A percentile compares a stretch with the other conserved stretches of the same genome.
phyloP scores from a whole-genome alignment of 2,797 vertebrate species.

The Threskiornis aethiopicus region DNA sequence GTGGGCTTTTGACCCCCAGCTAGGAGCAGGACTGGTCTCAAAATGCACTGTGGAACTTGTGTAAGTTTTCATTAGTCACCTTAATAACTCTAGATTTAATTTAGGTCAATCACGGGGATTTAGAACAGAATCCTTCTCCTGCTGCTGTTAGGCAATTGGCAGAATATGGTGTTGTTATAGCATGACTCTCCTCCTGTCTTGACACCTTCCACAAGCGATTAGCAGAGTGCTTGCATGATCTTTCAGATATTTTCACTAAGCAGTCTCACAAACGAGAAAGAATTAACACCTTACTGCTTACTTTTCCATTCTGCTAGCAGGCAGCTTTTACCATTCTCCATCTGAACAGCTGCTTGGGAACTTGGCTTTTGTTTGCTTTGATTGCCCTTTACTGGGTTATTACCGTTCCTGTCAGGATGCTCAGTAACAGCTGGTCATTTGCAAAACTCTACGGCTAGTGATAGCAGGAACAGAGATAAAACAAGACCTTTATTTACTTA shows the following conservation, averaged over 20 bases:
- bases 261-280: background rate
- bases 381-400: background rate
- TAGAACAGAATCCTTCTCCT: background rate
- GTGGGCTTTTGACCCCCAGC: background rate
- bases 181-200: background rate
- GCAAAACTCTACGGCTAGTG: background rate
- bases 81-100: background rate
- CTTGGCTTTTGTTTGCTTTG: background rate
- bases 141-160: background rate
- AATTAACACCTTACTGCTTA: background rate
- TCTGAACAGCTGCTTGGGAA: background rate
- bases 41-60: background rate
- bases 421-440: background rate
- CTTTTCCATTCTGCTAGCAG: background rate
- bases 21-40: background rate
- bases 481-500: background rate
- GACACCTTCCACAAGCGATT: background rate
- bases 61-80: background rate
- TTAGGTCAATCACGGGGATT: background rate
- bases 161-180: background rate
- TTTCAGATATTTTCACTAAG: background rate
- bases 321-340: background rate
- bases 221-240: background rate
- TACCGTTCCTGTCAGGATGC: background rate
- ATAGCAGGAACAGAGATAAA: background rate